Base-by-base conservation (phyloP, 2,888 invertebrate genomes). In the Cordilura impudica region DNA sequence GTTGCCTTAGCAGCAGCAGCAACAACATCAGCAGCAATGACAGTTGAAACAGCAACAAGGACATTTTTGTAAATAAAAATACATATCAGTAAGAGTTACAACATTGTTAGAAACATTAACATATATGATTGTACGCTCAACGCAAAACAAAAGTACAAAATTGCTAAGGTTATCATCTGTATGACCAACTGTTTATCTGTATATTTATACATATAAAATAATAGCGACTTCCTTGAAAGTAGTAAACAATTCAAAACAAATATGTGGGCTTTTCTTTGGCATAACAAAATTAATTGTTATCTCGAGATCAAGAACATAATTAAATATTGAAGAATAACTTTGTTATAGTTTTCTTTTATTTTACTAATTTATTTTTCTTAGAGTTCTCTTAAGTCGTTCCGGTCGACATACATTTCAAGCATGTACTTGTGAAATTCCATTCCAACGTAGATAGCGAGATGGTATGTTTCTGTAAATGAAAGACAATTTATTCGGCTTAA, bases 401-500 rank as follows among this genome's bases (percentile, higher is more conserved):
- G 7, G 7, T 2, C 35, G 12, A 12, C 12, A 2, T 35, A 10
- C 12, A 12, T 35, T 35, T 35, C 2, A 3, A 35, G 35, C 12
- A 35, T 35, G 49, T 45, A 35, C 35, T 39, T 39, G 21, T 43
- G 23, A 29, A 21, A 60, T 31, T 31, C 73, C 60, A 51, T 58
- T 58, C 14, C 26, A n/a, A n/a, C n/a, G n/a, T 5, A 77, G 43
- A 51, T 60, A 16, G 19, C 29, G 35, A 66, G 51, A 58, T 67
- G 72, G 65, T 66, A 63, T 61, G 23, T 29, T 47, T 71, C 43
- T 66, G 61, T 56, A 67, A 72, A 77, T 53, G 39, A 81, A 80
- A 73, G 45, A 77, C 75, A 78, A 78, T 81, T 78, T 80, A 77
- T 78, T 72, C 31, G 54, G 77, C 81, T 80, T 78, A 81, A 81